Evolutionary conservation across 2,888 invertebrate genomes (phyloP), one percentile per base, ranked within the genome.

Genomic region (Oxyscelio sp.): DNA sequence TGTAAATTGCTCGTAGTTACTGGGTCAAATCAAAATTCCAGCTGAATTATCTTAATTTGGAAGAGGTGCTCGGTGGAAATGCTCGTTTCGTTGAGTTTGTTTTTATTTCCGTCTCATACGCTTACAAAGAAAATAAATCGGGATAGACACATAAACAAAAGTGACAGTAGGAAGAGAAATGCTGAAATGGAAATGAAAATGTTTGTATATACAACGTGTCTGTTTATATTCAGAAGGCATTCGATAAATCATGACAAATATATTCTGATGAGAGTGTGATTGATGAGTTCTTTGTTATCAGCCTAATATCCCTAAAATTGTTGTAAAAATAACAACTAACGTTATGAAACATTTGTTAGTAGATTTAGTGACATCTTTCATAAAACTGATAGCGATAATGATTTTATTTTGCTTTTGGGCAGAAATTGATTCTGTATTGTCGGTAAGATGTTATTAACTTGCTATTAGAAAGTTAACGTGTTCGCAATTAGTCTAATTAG

Each of bases 201-300:
- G 11, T 9, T 2, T 34, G 34, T 34, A 34, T 34, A 9, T 9
- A 11, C 9, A 11, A 11, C 11, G 34, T 11, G 9, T 34, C 34
- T 34, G 34, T 34, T 34, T 34, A 11, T 34, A 34, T 34, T 34
- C 24, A 13, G n/a, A 31, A 19, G 31, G 48, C 15, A 9, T 4
- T 13, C 31, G 6, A 63, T 63, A 63, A 63, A 48, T 63, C 63
- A 48, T 17, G 48, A 63, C 45, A n/a, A 48, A 63, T 45, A 27
- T 63, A 63, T 27, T 27, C 8, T 21, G 22, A 22, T 21, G 17
- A 31, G n/a, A 21, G 17, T 11, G 27, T 65, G 65, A 65, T 65
- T 31, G 50, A 65, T 65, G 34, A 34, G 17, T 31, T 3, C 0
- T 11, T 34, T 56, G 34, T 11, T 56, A 34, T 34, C 34, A 15